A percentile compares a stretch with the other conserved stretches of the same genome.
Evolutionary conservation across 2,888 invertebrate species (phyloP).

Genomic region (Cantharis flavilabris): DNA sequence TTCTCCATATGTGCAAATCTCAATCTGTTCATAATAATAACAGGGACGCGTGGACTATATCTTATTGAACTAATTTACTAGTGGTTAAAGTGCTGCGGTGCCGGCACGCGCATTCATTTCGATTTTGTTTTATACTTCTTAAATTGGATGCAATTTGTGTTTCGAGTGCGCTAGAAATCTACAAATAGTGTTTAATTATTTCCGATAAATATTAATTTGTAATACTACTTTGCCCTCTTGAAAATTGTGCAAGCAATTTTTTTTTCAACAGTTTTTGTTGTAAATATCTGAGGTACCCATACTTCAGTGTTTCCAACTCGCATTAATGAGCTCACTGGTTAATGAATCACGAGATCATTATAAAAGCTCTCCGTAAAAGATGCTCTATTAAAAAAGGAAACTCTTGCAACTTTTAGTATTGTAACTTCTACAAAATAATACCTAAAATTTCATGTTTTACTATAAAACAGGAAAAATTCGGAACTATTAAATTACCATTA

Average conservation of each 20-base stretch:
- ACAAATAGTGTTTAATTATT: neutral
- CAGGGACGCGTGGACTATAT: conserved; percentile 58
- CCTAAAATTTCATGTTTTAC: neutral
- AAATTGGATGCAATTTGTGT: conserved; percentile 10
- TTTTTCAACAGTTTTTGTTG: conserved; percentile 10
- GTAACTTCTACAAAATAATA: neutral
- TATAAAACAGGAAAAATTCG: neutral
- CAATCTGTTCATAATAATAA: conserved; percentile 56
- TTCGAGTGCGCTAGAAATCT: neutral
- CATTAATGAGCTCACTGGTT: conserved; percentile 52
- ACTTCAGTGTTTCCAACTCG: conserved; percentile 36
- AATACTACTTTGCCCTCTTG: neutral
- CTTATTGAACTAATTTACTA: conserved; percentile 60
- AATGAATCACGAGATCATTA: conserved; percentile 53
- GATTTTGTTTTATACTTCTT: conserved; percentile 44
- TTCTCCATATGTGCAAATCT: conserved; percentile 51
- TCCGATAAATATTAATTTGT: neutral
- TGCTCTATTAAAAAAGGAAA: conserved; percentile 47
- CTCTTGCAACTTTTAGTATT: conserved; percentile 41
- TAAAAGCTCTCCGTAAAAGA: conserved; percentile 47
- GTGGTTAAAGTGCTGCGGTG: conserved; percentile 49
- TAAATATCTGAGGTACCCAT: conserved; percentile 20
- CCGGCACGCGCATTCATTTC: conserved; percentile 45
- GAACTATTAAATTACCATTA: neutral
- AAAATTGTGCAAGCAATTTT: neutral